Percentiles rank a stretch among this genome's conserved stretches.
These are phyloP conservation scores for Nasonia longicornis DNA, from an alignment of 1,140 invertebrate species.

Conservation along the genomic window DNA sequence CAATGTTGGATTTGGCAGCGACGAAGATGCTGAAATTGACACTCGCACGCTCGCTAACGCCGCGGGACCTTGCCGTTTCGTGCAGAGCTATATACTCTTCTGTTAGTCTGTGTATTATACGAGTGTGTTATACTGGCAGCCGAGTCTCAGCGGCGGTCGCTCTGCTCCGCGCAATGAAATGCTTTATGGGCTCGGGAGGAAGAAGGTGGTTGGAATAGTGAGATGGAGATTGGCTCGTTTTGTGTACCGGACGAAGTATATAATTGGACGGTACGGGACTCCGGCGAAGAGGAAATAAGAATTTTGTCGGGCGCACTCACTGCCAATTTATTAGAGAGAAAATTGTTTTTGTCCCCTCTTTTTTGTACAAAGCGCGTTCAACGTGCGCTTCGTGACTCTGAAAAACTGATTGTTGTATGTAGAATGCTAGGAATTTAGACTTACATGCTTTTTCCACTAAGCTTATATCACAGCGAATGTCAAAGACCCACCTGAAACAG, in stretches of 20 bases:
- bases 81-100: too few species aligned
- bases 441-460: too few species aligned
- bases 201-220: background rate
- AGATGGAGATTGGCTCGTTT: background rate
- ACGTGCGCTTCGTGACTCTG: too few species aligned
- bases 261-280: constrained; percentile 25
- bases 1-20: constrained; percentile 46
- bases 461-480: background rate
- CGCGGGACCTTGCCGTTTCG: background rate
- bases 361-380: too few species aligned
- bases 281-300: background rate
- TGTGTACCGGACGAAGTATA: constrained; percentile 8
- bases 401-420: too few species aligned
- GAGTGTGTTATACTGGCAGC: background rate
- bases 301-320: background rate
- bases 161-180: background rate
- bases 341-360: background rate
- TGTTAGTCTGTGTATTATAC: too few species aligned
- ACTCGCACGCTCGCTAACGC: background rate
- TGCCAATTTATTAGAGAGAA: background rate
- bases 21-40: constrained; percentile 33
- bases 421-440: too few species aligned
- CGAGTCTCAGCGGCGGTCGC: background rate
- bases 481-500: constrained; percentile 13
- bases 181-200: constrained; percentile 22